Percentiles rank a stretch among this genome's conserved stretches.
These are phyloP conservation scores for Phocoena sinus DNA, from an alignment of 2,113 vertebrate species.

Conservation along the genomic window DNA sequence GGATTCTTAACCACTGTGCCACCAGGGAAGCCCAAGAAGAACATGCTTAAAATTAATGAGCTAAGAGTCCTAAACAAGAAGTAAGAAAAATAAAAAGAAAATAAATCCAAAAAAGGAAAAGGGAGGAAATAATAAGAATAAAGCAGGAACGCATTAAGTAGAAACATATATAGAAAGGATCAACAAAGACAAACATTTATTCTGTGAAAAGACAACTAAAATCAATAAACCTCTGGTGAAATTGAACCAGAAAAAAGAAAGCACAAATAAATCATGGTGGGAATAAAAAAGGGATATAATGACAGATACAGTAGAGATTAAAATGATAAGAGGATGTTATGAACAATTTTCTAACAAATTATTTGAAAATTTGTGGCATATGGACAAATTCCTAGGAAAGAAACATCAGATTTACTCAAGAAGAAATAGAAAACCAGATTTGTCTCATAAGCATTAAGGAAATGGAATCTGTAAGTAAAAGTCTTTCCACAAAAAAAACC, in stretches of 20 bases:
- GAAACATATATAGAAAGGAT: not conserved
- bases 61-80: not conserved
- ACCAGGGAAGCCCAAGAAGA: not conserved
- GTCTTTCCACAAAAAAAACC: not conserved
- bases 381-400: not conserved
- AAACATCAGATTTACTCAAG: not conserved
- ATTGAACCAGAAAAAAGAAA: not conserved
- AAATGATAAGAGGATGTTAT: not conserved
- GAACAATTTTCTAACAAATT: not conserved
- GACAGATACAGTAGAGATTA: not conserved
- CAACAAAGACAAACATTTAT: not conserved
- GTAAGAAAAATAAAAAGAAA: not conserved
- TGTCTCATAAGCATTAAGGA: not conserved
- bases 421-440: not conserved
- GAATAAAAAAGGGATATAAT: not conserved
- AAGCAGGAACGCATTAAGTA: not conserved
- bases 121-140: not conserved
- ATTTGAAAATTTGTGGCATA: not conserved
- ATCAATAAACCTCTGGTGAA: not conserved
- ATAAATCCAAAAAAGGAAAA: not conserved
- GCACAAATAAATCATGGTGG: not conserved
- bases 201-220: not conserved
- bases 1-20: no score
- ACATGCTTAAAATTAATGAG: not conserved
- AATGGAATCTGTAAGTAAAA: not conserved